Percentiles rank a stretch among this genome's conserved stretches.
Conservation (phyloP, 1,140 invertebrate genomes). For the Nylanderia fulva region DNA sequence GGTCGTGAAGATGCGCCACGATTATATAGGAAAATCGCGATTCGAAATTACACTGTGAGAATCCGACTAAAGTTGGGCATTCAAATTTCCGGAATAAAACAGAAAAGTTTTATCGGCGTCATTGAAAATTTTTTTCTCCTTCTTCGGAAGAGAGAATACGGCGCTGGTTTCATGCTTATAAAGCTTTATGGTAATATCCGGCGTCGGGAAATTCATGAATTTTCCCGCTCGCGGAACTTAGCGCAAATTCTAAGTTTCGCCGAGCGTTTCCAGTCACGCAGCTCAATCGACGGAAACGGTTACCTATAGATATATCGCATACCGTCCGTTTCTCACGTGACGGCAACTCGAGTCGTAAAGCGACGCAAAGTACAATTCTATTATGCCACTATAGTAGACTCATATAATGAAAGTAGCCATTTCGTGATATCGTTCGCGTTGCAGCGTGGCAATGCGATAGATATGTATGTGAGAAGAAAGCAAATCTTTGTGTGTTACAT, state of each 20-base stretch:
- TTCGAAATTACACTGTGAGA: slow-evolving; percentile 7
- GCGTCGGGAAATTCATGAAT: slow-evolving; percentile 30
- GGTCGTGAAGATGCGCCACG: neutral
- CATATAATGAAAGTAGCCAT: slow-evolving; percentile 40
- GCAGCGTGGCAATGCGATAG: neutral
- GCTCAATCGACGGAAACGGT: slow-evolving; percentile 40
- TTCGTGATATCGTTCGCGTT: slow-evolving; percentile 13
- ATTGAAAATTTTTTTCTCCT: neutral
- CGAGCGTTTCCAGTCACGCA: slow-evolving; percentile 48
- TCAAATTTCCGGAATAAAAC: slow-evolving; percentile 29
- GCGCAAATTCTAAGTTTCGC: slow-evolving; percentile 43
- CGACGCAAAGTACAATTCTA: slow-evolving; percentile 52
- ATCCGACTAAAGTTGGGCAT: slow-evolving; percentile 9
- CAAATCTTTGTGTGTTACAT: neutral
- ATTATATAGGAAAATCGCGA: slow-evolving; percentile 43
- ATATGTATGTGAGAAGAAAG: neutral
- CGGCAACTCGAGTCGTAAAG: slow-evolving; percentile 39
- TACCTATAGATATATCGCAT: slow-evolving; percentile 32
- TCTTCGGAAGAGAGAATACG: neutral
- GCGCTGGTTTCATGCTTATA: neutral
- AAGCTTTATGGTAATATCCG: slow-evolving; percentile 42
- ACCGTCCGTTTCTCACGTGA: neutral
- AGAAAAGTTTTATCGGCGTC: neutral
- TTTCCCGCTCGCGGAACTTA: slow-evolving; percentile 4
- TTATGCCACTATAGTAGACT: slow-evolving; percentile 27